phyloP scores from a whole-genome alignment of 2,888 invertebrate genomes.

The Bombylius major region DNA sequence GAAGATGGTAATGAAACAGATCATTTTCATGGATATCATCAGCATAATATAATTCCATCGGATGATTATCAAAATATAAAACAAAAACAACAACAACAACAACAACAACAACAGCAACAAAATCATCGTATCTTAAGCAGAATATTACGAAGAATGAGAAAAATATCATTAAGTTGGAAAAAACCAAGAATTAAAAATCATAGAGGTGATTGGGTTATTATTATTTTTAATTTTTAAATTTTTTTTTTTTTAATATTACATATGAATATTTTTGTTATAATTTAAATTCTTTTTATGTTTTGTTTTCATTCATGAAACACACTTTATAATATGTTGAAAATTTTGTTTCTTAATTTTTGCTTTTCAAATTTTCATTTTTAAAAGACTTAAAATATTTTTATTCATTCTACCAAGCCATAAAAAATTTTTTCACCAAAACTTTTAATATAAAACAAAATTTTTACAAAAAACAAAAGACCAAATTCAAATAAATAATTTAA shows the following conservation, averaged over 20 bases:
- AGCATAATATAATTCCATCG: not conserved
- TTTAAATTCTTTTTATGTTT: not conserved
- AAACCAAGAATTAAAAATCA: slow-evolving; percentile 34
- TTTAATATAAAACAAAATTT: too few relatives aligned
- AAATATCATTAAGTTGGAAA: slow-evolving; percentile 34
- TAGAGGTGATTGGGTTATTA: slow-evolving; percentile 29
- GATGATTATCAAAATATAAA: slow-evolving; percentile 12
- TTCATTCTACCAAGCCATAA: too few relatives aligned
- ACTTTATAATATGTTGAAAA: not conserved
- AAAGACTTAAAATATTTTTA: too few relatives aligned
- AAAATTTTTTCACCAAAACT: too few relatives aligned
- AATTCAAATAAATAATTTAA: too few relatives aligned
- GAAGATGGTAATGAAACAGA: slow-evolving; percentile 28
- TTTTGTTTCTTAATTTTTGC: too few relatives aligned
- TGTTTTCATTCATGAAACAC: not conserved
- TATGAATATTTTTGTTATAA: not conserved
- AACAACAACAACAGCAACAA: slow-evolving; percentile 19
- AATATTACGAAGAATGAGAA: slow-evolving; percentile 31
- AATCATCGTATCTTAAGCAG: slow-evolving; percentile 29
- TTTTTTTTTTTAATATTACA: not conserved
- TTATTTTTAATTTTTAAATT: not conserved
- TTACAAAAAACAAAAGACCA: too few relatives aligned
- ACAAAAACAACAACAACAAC: too few relatives aligned
- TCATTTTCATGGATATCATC: too few relatives aligned
- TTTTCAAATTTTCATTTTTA: too few relatives aligned